Base-by-base conservation (phyloP, 2,888 invertebrate genomes). In the Rotaria magnacalcarata region DNA sequence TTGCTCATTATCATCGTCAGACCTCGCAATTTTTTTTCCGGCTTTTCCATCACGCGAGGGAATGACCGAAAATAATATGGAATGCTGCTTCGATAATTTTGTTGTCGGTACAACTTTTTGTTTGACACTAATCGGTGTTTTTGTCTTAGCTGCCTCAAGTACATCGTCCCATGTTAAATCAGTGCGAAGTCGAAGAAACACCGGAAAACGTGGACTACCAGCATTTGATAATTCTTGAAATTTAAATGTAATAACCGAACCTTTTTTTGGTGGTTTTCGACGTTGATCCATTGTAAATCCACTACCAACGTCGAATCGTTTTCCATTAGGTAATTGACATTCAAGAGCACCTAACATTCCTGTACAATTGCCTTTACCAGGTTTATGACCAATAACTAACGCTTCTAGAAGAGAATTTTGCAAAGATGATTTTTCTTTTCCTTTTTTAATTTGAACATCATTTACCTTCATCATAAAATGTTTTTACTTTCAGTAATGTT, bases 241-340 rank as follows among this genome's bases (percentile, higher is more conserved):
- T 87, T 89, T 89, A 88, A 90, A 90, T 34, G 90, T 90, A 85
- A 90, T 90, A 86, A 90, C 90, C 74, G 89, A 88, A 7, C 90
- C 90, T 47, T 88, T 89, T 87, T 90, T 90, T 0, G 90, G 90
- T 84, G 90, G 90, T 74, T 88, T 89, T 85, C 88, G 87, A 50
- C 89, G 87, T 74, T 90, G 89, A 80, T 10, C 11, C 43, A 43
- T 80, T 47, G 47, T 47, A n/a, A 80, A 80, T 24, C 80, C 80
- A 85, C 90, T 90, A 54, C 90, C 90, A 24, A 90, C 90, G 86
- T 89, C 88, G 87, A 90, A 90, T 58, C 89, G 87, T 67, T 89
- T 89, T 47, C 90, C 90, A 88, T 88, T 88, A n/a, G 89, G 90
- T 90, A 90, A 90, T 56, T 88, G 87, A 86, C 89, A 89, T 84